Evolutionary conservation across 2,888 invertebrate species (phyloP).

Genomic region (Hemithea aestivaria): DNA sequence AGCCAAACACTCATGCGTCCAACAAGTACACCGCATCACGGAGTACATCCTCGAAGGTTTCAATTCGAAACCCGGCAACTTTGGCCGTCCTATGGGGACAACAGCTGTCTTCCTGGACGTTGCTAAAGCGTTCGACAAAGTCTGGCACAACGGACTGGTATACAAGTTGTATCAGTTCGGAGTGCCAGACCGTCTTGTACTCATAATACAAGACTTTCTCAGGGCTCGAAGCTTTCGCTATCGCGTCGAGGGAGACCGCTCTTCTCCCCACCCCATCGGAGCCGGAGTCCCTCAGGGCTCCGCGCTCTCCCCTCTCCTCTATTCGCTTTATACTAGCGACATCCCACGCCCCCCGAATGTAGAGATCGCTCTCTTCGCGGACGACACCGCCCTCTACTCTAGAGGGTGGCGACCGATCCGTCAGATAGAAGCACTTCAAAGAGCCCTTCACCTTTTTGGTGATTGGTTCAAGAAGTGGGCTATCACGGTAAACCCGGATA

Average conservation of each 20-base stretch:
- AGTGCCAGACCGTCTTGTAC: constrained; percentile 5
- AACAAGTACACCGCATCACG: constrained; percentile 17
- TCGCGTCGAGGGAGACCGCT: not conserved
- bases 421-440: too few species aligned
- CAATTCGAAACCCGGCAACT: not conserved
- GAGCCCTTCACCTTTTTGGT: too few species aligned
- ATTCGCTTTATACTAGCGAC: not conserved
- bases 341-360: not conserved
- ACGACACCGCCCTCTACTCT: not conserved
- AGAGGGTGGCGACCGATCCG: too few species aligned
- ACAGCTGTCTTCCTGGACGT: too few species aligned
- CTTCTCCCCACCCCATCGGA: not conserved
- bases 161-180: constrained; percentile 10
- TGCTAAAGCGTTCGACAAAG: constrained; percentile 8
- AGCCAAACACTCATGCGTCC: constrained; percentile 6
- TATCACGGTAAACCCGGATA: too few species aligned
- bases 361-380: not conserved
- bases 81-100: too few species aligned
- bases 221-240: not conserved
- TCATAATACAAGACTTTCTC: not conserved
- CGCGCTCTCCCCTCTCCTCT: not conserved
- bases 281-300: not conserved
- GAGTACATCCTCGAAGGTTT: constrained; percentile 14
- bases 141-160: constrained; percentile 12
- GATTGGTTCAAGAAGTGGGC: too few species aligned